Evolutionary conservation across 1,140 invertebrate genomes (phyloP), one percentile per base, ranked within the genome.

Genomic region (Drosophila lacertosa): DNA sequence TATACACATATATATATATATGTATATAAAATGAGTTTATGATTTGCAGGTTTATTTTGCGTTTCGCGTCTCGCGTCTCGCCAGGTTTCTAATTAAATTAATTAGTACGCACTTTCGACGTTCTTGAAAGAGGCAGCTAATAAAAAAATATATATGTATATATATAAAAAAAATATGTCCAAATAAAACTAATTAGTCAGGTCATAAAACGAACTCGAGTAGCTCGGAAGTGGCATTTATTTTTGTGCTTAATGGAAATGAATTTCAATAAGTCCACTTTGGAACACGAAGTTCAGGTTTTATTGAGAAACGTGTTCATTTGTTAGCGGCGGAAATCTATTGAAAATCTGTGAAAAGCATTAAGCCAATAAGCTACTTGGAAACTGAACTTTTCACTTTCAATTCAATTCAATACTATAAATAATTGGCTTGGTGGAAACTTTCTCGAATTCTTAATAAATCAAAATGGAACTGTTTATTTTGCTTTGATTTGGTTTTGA

Each of bases 21-120:
- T 48, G 22, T 48, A 77, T 82, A 81, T 84, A 80, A 77, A 86
- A 77, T 64, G 73, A 77, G 65, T 77, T 84, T 75, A 74, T 84
- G 69, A 62, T 66, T 67, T 70, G 86, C 63, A 37, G 35, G 35
- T 54, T 59, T 45, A 45, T 66, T 71, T 65, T 16, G 29, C 18
- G n/a, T n/a, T n/a, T n/a, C n/a, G n/a, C n/a, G n/a, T n/a, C n/a
- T 18, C 37, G 24, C 39, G 22, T 20, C 40, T 59, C 32, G 54
- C 47, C 54, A 57, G 62, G 54, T 65, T 71, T 71, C 51, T 66
- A 71, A 71, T 53, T 66, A 66, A 71, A 66, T 71, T 71, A 71
- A 71, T 66, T 67, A 58, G 32, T 54, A 58, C 39, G 29, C 63
- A 33, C 32, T 59, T 59, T 18, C 18, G 18, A 39, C n/a, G 18